Evolutionary conservation across 1,140 invertebrate genomes (phyloP).

Genomic region (Charaxes varanes): DNA sequence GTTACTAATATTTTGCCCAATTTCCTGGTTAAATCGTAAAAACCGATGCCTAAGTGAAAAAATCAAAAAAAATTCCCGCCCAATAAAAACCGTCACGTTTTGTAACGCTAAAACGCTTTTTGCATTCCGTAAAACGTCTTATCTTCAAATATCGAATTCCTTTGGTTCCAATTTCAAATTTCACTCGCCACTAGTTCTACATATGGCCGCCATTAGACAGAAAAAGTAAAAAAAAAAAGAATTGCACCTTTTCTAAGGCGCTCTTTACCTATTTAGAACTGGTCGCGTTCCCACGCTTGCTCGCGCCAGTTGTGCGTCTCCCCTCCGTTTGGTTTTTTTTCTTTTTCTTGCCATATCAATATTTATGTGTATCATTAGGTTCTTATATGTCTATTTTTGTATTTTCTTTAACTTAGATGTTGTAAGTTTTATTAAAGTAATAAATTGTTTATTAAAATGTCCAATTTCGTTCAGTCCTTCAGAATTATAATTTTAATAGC

Average conservation of each 20-base stretch:
- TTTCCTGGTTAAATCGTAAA: not conserved
- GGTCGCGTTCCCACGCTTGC: conserved; percentile 67
- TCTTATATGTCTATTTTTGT: conserved; percentile 13
- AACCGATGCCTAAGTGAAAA: conserved; percentile 2
- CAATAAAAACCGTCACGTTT: conserved; percentile 4
- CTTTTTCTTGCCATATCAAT: conserved; percentile 53
- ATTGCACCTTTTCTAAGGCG: conserved; percentile 71
- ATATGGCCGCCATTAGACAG: conserved; percentile 41
- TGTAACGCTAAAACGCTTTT: conserved; percentile 9
- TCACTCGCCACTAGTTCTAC: conserved; percentile 27
- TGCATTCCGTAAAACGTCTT: conserved; percentile 7
- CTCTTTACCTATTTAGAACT: conserved; percentile 59
- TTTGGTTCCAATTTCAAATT: conserved; percentile 40
- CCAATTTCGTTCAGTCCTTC: too few species aligned
- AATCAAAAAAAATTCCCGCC: not conserved
- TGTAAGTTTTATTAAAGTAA: conserved; percentile 12
- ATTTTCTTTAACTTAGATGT: conserved; percentile 11
- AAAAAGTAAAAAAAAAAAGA: conserved; percentile 58
- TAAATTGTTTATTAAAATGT: too few species aligned
- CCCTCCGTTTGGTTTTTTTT: conserved; percentile 48
- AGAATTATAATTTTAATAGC: too few species aligned
- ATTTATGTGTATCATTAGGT: conserved; percentile 31
- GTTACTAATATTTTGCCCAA: not conserved
- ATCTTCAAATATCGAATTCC: conserved; percentile 14
- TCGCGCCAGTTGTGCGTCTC: conserved; percentile 66